A percentile compares a stretch with the other conserved stretches of the same genome.
Conservation (phyloP, 1,140 invertebrate genomes). For the Drosophila ogumai region DNA sequence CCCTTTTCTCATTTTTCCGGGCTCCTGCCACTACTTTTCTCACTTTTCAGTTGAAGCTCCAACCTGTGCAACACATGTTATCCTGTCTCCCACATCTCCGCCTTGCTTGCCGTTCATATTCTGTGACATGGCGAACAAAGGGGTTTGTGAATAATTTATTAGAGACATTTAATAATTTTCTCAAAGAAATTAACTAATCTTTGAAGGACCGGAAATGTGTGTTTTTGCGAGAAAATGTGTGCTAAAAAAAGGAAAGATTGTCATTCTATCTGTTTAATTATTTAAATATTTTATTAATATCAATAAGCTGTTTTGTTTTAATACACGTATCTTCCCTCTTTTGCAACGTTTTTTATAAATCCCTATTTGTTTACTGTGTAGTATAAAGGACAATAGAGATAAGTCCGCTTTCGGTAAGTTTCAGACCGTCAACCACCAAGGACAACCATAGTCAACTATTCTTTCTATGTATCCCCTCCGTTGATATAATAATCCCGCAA, state of each 20-base stretch:
- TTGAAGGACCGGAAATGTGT: not conserved
- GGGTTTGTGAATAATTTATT: slow-evolving; percentile 20
- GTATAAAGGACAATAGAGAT: slow-evolving; percentile 8
- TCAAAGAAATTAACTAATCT: slow-evolving; percentile 8
- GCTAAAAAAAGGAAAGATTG: not conserved
- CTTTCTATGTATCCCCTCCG: not conserved
- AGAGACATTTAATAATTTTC: slow-evolving; percentile 17
- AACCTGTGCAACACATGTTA: slow-evolving; percentile 50
- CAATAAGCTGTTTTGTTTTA: too few species aligned
- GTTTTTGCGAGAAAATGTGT: not conserved
- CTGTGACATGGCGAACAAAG: not conserved
- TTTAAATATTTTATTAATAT: too few species aligned
- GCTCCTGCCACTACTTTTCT: not conserved
- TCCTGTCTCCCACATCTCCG: not conserved
- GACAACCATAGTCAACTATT: not conserved
- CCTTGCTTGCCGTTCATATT: slow-evolving; percentile 13
- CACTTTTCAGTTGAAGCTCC: slow-evolving; percentile 10
- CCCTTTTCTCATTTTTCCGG: slow-evolving; percentile 4
- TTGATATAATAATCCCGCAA: slow-evolving; percentile 35
- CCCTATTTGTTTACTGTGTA: not conserved
- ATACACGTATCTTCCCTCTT: not conserved
- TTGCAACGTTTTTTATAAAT: not conserved
- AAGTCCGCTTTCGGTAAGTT: not conserved
- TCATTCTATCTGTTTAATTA: too few species aligned
- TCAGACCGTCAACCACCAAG: slow-evolving; percentile 12